A percentile compares a stretch with the other conserved stretches of the same genome.
Conservation (phyloP, 2,113 vertebrate species). For the Seriola quinqueradiata region DNA sequence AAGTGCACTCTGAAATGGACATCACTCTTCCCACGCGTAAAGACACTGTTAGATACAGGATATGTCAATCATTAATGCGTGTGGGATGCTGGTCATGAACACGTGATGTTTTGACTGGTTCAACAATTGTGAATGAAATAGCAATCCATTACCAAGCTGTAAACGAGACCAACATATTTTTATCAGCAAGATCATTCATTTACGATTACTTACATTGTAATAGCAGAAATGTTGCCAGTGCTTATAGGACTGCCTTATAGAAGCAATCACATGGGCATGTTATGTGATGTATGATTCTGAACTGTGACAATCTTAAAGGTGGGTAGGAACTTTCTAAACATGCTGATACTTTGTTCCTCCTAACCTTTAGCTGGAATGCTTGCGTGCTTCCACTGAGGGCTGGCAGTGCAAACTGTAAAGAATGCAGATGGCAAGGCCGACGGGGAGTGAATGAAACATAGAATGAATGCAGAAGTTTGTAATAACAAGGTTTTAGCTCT, state of each 20-base stretch:
- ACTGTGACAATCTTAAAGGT: neutral
- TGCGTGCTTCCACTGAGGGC: neutral
- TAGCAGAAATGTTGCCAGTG: no score
- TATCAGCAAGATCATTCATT: no score
- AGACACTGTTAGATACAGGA: neutral
- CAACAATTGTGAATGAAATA: neutral
- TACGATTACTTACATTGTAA: no score
- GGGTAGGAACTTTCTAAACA: neutral
- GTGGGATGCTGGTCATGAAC: neutral
- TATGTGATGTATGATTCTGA: neutral
- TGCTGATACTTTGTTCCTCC: neutral
- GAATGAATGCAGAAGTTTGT: neutral
- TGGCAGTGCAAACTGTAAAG: neutral
- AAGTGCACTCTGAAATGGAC: constrained; percentile 23
- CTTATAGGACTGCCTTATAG: no score
- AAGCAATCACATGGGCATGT: neutral
- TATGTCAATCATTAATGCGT: neutral
- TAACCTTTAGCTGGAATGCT: constrained; percentile 1
- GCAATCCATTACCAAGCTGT: neutral
- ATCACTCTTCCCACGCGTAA: neutral
- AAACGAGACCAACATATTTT: no score
- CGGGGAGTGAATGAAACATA: neutral
- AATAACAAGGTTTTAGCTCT: neutral
- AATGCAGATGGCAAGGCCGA: neutral
- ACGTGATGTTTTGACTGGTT: neutral